Base-by-base conservation (phyloP, 2,888 invertebrate genomes). In the Dryobotodes eremita region DNA sequence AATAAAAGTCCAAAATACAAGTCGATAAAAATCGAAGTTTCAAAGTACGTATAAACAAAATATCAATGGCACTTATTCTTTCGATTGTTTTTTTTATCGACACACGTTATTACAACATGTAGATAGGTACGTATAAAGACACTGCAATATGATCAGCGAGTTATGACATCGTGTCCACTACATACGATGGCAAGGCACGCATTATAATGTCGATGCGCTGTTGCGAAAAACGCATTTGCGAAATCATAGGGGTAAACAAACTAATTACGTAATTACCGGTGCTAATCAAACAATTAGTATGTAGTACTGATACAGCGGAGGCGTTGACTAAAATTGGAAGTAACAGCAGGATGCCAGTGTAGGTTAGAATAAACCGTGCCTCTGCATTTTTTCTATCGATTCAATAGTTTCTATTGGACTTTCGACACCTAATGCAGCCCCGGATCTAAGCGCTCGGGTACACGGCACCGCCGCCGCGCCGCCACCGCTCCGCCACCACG, bases 181-280 rank as follows among this genome's bases (percentile, higher is more conserved):
- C 57, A 75, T 77, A 68, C 73, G 48, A 70, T 79, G 48, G 73
- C 82, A 79, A 74, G 20, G 55, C 79, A 78, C 71, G 84, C 80
- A 84, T 57, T 57, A 57, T 77, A 77, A 55, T 61, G 79, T 78
- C 72, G 80, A 88, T 71, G 72, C 70, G 66, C 75, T 55, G 61
- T 84, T 88, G 84, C 87, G 84, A 82, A 83, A 87, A 84, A 66
- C 70, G 70, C 62, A 66, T 79, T 88, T 82, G 80, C 87, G 75
- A 88, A 88, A 86, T 83, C 69, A 75, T 85, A 69, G 64, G 59
- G 79, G 88, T 79, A 81, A 86, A 85, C 69, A 80, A 86, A 83
- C 78, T 83, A 73, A 75, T 82, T 79, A 78, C 83, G 75, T 79
- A 79, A 86, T 75, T 78, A 81, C 13, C 62, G 71, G 77, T 86